Conservation (phyloP, 2,797 vertebrate species). For the Hafferia zeledoni region DNA sequence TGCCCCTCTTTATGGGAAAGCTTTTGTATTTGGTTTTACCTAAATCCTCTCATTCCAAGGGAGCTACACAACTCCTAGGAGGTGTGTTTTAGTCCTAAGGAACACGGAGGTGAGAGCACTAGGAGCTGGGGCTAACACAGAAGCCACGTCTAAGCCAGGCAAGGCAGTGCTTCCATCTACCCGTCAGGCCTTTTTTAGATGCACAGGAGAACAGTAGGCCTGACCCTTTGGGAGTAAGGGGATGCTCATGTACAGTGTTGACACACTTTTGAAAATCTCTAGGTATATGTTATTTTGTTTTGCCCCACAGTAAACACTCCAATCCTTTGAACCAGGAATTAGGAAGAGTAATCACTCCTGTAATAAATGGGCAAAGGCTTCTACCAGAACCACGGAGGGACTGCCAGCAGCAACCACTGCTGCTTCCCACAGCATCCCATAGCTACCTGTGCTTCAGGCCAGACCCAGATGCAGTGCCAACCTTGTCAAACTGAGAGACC, state of each 20-base stretch:
- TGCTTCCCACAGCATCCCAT: not conserved
- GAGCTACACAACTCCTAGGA: not conserved
- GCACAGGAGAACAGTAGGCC: not conserved
- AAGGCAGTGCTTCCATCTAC: not conserved
- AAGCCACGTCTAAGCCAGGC: not conserved
- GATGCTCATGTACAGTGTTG: not conserved
- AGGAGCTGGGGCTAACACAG: not conserved
- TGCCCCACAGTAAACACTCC: not conserved
- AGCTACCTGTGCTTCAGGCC: not conserved
- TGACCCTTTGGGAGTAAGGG: accelerated
- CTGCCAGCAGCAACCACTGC: not conserved
- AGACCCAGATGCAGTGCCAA: not conserved
- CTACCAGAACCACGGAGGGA: not conserved
- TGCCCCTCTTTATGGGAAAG: not conserved
- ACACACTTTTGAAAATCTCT: not conserved
- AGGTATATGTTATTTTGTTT: not conserved
- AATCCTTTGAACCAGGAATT: not conserved
- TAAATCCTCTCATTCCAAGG: not conserved
- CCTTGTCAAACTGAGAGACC: not conserved
- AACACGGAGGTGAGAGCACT: not conserved
- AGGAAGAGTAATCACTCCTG: not conserved
- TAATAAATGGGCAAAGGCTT: not conserved
- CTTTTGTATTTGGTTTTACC: not conserved
- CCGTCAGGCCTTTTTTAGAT: not conserved
- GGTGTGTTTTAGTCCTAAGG: not conserved